Conservation (phyloP, 2,888 invertebrate species). For the Agrotis clavis region DNA sequence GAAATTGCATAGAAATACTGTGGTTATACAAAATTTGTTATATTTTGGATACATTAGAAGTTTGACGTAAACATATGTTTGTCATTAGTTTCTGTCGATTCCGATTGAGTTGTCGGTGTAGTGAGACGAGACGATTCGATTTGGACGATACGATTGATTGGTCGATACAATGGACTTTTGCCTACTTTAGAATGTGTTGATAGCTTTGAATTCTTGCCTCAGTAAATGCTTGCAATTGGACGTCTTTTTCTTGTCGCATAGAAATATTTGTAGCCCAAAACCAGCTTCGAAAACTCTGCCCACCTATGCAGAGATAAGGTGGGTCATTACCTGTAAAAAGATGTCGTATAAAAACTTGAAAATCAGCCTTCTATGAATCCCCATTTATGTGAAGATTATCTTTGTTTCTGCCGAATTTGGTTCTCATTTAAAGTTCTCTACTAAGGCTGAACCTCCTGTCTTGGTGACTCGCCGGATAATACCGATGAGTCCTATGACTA, state of each 20-base stretch:
- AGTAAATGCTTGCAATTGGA: neutral
- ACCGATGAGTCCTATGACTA: too few relatives aligned
- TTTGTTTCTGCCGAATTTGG: neutral
- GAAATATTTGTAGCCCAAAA: neutral
- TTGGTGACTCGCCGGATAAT: too few relatives aligned
- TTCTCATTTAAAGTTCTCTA: too few relatives aligned
- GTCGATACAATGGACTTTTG: conserved; percentile 6
- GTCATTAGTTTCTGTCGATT: conserved; percentile 58
- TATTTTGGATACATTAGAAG: conserved; percentile 70
- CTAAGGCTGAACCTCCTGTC: too few relatives aligned
- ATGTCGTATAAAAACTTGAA: neutral
- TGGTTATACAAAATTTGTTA: conserved; percentile 73
- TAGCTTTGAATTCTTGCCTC: conserved; percentile 7
- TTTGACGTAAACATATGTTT: conserved; percentile 74
- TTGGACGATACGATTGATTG: conserved; percentile 15
- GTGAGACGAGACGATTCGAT: conserved; percentile 31
- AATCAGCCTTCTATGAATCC: neutral
- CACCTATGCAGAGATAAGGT: neutral
- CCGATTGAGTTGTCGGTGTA: conserved; percentile 34
- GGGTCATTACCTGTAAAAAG: neutral
- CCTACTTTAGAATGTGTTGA: neutral
- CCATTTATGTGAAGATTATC: neutral
- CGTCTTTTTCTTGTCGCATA: neutral
- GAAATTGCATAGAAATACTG: conserved; percentile 80
- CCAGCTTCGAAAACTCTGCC: neutral